Percentiles rank a stretch among this genome's conserved stretches.
These are phyloP conservation scores for Polyergus mexicanus DNA, from an alignment of 1,140 invertebrate genomes.

Conservation along the genomic window DNA sequence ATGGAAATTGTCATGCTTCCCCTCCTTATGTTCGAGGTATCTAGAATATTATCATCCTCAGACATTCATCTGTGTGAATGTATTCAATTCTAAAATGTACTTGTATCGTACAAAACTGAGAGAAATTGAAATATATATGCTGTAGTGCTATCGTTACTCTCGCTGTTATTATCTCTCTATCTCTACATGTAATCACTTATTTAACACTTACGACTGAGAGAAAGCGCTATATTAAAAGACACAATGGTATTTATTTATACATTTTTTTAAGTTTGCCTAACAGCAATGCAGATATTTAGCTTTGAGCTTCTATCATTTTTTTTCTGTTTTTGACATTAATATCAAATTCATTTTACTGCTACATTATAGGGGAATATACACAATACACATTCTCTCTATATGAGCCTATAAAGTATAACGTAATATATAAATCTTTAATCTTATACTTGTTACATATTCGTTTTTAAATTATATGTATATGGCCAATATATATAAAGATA, in stretches of 20 bases:
- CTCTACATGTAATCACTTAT: slow-evolving; percentile 32
- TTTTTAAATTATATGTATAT: not conserved
- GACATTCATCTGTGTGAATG: slow-evolving; percentile 85
- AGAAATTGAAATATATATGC: slow-evolving; percentile 45
- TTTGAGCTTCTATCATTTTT: slow-evolving; percentile 42
- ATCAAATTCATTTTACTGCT: slow-evolving; percentile 30
- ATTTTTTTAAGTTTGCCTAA: slow-evolving; percentile 49
- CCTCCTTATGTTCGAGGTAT: slow-evolving; percentile 91
- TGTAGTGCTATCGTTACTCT: slow-evolving; percentile 61
- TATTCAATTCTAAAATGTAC: slow-evolving; percentile 75
- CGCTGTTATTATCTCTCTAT: slow-evolving; percentile 59
- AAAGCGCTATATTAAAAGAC: slow-evolving; percentile 40
- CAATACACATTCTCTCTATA: slow-evolving; percentile 7
- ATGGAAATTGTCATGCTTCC: slow-evolving; percentile 90
- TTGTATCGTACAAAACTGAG: slow-evolving; percentile 52
- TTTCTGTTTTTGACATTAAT: slow-evolving; percentile 3
- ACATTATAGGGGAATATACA: not conserved
- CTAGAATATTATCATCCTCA: slow-evolving; percentile 85
- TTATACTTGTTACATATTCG: not conserved
- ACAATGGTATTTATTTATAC: slow-evolving; percentile 43
- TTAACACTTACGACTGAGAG: slow-evolving; percentile 19
- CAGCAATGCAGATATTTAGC: slow-evolving; percentile 37
- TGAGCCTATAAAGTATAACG: not conserved
- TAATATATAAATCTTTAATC: not conserved
- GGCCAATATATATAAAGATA: not conserved